Conservation (phyloP, 2,797 vertebrate genomes). For the Spinus olivaceus region DNA sequence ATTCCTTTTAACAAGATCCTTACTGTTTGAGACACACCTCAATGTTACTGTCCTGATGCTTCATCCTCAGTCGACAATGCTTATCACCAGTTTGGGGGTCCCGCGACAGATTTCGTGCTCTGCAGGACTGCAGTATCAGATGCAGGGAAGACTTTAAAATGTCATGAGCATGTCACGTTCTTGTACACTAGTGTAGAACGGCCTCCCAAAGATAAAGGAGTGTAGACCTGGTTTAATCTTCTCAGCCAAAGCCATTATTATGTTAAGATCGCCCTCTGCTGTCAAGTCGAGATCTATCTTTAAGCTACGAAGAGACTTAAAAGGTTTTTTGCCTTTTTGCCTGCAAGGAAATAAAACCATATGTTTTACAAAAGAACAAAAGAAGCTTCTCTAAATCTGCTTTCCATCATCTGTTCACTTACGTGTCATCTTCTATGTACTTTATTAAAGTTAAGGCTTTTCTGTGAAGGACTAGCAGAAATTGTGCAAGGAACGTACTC, state of each 20-base stretch:
- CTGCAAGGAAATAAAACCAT: slow-evolving; percentile 68
- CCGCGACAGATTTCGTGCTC: background rate
- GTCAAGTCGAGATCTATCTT: slow-evolving; percentile 92
- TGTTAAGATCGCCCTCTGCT: slow-evolving; percentile 93
- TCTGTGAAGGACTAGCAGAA: slow-evolving; percentile 93
- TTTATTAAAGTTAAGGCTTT: slow-evolving; percentile 96
- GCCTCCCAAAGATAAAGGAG: slow-evolving; percentile 93
- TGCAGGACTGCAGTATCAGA: background rate
- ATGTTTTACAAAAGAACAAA: background rate
- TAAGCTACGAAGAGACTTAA: slow-evolving; percentile 89
- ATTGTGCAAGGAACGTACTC: slow-evolving; percentile 92
- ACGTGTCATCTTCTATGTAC: slow-evolving; percentile 99
- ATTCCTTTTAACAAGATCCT: background rate
- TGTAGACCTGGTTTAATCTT: slow-evolving; percentile 95
- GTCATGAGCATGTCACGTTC: slow-evolving; percentile 93
- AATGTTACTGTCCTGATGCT: background rate
- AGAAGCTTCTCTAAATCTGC: background rate
- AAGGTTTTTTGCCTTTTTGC: slow-evolving; percentile 95
- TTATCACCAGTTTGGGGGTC: background rate
- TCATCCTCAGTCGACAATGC: background rate
- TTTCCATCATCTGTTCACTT: slow-evolving; percentile 65
- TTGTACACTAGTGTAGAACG: slow-evolving; percentile 92
- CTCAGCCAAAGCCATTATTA: slow-evolving; percentile 95
- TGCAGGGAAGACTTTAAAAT: slow-evolving; percentile 75
- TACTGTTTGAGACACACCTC: background rate